Percentiles rank a stretch among this genome's conserved stretches.
Conservation (phyloP, 2,888 invertebrate genomes). For the Drosophila recens region DNA sequence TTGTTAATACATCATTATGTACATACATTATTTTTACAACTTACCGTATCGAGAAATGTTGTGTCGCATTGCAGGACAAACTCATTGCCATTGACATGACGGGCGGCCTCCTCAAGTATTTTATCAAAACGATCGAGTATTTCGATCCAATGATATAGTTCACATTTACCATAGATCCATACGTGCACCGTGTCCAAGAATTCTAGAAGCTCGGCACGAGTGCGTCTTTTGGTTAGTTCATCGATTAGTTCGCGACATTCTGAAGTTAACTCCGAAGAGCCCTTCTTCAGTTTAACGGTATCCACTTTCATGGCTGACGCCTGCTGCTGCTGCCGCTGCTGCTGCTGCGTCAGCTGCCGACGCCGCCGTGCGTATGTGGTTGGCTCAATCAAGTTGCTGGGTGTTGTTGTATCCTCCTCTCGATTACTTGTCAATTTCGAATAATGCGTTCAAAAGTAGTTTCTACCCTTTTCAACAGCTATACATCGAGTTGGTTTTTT, state of each 20-base stretch:
- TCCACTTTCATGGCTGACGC: conserved; percentile 91
- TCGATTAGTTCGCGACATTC: conserved; percentile 92
- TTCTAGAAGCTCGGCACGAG: conserved; percentile 89
- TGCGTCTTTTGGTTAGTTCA: conserved; percentile 89
- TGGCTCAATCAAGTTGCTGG: conserved; percentile 53
- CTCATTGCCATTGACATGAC: conserved; percentile 80
- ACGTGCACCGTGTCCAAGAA: conserved; percentile 89
- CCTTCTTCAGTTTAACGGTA: conserved; percentile 91
- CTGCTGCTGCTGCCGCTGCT: conserved; percentile 34
- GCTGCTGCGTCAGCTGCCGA: conserved; percentile 59
- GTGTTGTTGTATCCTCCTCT: conserved; percentile 14
- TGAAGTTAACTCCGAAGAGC: conserved; percentile 92
- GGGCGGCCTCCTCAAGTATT: conserved; percentile 91
- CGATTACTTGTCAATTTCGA: conserved; percentile 2
- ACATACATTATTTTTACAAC: conserved; percentile 47
- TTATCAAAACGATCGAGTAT: conserved; percentile 91
- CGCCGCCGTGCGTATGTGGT: conserved; percentile 52
- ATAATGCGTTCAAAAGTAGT: conserved; percentile 9
- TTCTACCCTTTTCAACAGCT: conserved; percentile 26
- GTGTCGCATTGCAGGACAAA: conserved; percentile 89
- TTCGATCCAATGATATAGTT: conserved; percentile 94
- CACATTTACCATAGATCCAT: conserved; percentile 95
- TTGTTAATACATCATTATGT: background rate
- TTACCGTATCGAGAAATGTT: conserved; percentile 87
- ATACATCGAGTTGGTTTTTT: conserved; percentile 38